These are phyloP conservation scores for Chymomyza procnemis DNA, from an alignment of 2,888 invertebrate genomes.

Conservation along the genomic window DNA sequence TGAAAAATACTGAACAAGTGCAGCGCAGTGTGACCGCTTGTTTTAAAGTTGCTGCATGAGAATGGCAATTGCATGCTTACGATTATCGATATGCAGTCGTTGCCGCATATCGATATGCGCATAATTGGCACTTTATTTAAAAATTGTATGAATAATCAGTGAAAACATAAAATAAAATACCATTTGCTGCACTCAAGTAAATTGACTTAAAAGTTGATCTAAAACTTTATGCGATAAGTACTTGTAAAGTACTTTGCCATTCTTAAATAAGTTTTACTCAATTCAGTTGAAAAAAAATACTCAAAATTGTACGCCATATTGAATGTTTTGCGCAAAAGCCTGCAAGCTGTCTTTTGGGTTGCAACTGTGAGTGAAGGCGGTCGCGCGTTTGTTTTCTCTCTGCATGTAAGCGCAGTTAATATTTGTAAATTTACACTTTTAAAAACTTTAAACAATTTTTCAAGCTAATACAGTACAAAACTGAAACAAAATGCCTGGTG, in stretches of 20 bases:
- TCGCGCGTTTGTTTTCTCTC: neutral
- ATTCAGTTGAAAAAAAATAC: too few species aligned
- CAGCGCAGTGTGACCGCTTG: constrained; percentile 11
- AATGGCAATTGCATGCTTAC: neutral
- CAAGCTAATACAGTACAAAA: too few species aligned
- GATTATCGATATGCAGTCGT: neutral
- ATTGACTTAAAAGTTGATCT: too few species aligned
- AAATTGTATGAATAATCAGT: neutral
- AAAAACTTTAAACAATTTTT: too few species aligned
- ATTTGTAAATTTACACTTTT: neutral
- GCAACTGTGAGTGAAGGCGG: neutral
- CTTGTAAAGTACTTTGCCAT: too few species aligned
- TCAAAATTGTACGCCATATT: neutral
- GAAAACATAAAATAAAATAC: neutral
- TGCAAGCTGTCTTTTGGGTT: neutral
- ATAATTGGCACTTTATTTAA: constrained; percentile 1
- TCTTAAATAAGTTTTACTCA: too few species aligned
- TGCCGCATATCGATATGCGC: neutral
- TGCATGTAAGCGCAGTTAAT: neutral
- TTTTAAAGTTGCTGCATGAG: neutral
- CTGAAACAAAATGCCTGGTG: constrained; percentile 85
- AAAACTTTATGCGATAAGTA: too few species aligned
- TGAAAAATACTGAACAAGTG: constrained; percentile 1
- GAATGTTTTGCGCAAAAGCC: neutral
- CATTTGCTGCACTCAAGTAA: too few species aligned